Percentiles rank a stretch among this genome's conserved stretches.
These are phyloP conservation scores for sheep (Ovis aries) DNA, from an alignment of 2,113 vertebrate genomes.

Conservation along the genomic window ARS-UI_Ramb_v3.0 NC_056071.1:30208501-30209000, in stretches of 20 bases:
- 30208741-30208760: not conserved
- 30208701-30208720: conserved; percentile 5
- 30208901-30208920: not conserved
- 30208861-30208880: not conserved
- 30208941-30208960: conserved; percentile 21
- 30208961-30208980: not conserved
- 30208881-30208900: not conserved
- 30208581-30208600: conserved; percentile 8
- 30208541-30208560: not conserved
- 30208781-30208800: not conserved
- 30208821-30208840: not conserved
- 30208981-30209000: not conserved
- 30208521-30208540: not conserved
- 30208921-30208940: conserved; percentile 11
- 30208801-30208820: not conserved
- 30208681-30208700: not conserved
- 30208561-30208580: conserved; percentile 22
- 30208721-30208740: not conserved
- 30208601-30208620: not conserved
- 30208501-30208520: not conserved
- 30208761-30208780: not conserved
- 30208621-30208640: not conserved
- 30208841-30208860: not conserved
- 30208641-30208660: conserved; percentile 3
- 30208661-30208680: not conserved